Base-by-base conservation (phyloP, 2,888 invertebrate species). In the Heteromyza rotundicornis region DNA sequence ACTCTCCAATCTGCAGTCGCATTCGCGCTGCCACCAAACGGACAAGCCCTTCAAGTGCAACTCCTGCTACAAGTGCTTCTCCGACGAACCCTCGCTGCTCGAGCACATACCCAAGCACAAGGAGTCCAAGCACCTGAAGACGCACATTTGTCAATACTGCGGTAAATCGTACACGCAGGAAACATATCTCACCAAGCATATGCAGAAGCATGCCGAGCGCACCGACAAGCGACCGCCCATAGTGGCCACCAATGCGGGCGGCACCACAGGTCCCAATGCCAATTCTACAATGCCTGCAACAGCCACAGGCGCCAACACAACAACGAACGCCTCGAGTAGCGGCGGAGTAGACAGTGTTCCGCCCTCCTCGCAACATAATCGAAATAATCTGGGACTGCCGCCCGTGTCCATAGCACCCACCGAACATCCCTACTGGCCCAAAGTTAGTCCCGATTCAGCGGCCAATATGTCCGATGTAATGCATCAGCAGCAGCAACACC, bases 21-120 rank as follows among this genome's bases (percentile, higher is more conserved):
- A 99, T 86, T 98, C 98, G 76, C 91, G 99, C 69, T 98, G 98
- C 86, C 99, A 99, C 86, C 98, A 99, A 83, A 97, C 98, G 67
- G 98, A 99, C 87, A 98, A 98, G 82, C 98, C 99, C 35, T 98
- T 95, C 89, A 98, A 99, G 86, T 99, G 99, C 87, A 99, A 99
- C 88, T 97, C 96, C 72, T 99, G 99, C 87, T 99, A 99, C 88
- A 99, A 99, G 86, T 99, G 98, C 85, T 99, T 98, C 87, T 90
- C 94, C 70, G 98, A 98, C 84, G 99, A 99, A 85, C 94, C 95
- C 68, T 92, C 95, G 70, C 89, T 99, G 70, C 88, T 98, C 75
- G 98, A 98, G 85, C 99, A 99, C 88, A 99, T 99, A 86, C 98
- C 99, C 66, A 99, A 98, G 86, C 99, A 99, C 87, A 96, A 96